Conservation (phyloP, 2,888 invertebrate genomes). For the Aleiodes testaceus region DNA sequence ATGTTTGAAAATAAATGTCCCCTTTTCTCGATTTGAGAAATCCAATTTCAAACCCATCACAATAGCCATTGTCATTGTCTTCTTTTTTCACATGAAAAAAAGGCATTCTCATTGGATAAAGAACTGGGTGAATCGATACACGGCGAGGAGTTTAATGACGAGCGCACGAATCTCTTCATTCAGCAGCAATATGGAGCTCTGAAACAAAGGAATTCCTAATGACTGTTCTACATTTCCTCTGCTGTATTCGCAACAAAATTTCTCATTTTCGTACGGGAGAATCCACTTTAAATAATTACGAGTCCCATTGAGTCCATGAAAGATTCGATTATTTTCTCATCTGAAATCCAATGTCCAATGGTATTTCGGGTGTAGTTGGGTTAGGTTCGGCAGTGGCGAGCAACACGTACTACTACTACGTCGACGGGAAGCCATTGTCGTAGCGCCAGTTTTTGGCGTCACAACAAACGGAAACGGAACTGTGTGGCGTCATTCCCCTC, state of each 20-base stretch:
- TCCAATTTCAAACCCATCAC: not conserved
- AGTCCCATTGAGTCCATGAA: too few relatives aligned
- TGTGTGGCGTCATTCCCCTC: slow-evolving; percentile 53
- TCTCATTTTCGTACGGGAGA: not conserved
- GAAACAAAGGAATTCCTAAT: slow-evolving; percentile 15
- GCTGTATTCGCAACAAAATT: not conserved
- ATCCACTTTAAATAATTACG: too few relatives aligned
- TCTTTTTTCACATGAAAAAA: slow-evolving; percentile 7
- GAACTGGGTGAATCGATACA: slow-evolving; percentile 15
- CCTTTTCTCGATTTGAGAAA: too few relatives aligned
- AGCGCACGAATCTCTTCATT: not conserved
- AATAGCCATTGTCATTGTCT: not conserved
- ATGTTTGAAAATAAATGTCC: not conserved
- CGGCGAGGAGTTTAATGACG: slow-evolving; percentile 15
- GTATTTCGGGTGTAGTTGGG: slow-evolving; percentile 1
- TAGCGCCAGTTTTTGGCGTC: slow-evolving; percentile 55
- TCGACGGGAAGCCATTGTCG: slow-evolving; percentile 14
- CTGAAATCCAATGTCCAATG: not conserved
- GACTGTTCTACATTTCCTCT: not conserved
- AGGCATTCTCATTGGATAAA: not conserved
- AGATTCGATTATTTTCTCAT: too few relatives aligned
- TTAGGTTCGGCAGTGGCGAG: slow-evolving; percentile 6
- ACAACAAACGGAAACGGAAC: slow-evolving; percentile 64
- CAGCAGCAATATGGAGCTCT: not conserved
- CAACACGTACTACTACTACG: slow-evolving; percentile 19